These are phyloP conservation scores for Dorcus parallelipipedus DNA, from an alignment of 2,888 invertebrate genomes.

Conservation along the genomic window DNA sequence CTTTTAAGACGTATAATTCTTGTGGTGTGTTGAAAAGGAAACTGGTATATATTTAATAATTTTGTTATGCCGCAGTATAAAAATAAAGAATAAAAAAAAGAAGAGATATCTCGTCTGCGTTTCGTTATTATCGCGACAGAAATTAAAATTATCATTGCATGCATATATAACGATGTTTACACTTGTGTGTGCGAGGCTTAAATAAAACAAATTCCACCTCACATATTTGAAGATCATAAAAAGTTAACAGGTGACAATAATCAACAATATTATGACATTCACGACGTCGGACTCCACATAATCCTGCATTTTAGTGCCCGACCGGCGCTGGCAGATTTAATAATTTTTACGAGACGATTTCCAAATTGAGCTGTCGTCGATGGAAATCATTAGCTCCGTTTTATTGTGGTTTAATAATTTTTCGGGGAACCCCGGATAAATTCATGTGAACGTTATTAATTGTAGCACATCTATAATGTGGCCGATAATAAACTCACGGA, in stretches of 20 bases:
- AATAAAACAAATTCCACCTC: conserved; percentile 11
- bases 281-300: neutral
- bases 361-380: conserved; percentile 1
- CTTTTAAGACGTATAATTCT: no score
- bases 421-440: neutral
- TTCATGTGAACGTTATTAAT: neutral
- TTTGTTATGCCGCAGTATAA: no score
- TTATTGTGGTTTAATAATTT: neutral
- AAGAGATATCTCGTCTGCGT: no score
- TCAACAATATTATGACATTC: conserved; percentile 6
- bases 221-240: conserved; percentile 14
- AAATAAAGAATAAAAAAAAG: no score
- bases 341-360: neutral
- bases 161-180: conserved; percentile 5
- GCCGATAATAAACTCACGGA: neutral
- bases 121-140: conserved; percentile 5
- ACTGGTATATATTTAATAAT: no score
- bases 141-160: conserved; percentile 9
- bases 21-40: no score
- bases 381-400: neutral
- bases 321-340: neutral
- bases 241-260: conserved; percentile 9
- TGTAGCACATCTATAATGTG: neutral
- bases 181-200: conserved; percentile 5
- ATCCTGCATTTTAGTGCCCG: neutral